phyloP scores from a whole-genome alignment of 1,140 invertebrate species.

The Drosophila cardini region DNA sequence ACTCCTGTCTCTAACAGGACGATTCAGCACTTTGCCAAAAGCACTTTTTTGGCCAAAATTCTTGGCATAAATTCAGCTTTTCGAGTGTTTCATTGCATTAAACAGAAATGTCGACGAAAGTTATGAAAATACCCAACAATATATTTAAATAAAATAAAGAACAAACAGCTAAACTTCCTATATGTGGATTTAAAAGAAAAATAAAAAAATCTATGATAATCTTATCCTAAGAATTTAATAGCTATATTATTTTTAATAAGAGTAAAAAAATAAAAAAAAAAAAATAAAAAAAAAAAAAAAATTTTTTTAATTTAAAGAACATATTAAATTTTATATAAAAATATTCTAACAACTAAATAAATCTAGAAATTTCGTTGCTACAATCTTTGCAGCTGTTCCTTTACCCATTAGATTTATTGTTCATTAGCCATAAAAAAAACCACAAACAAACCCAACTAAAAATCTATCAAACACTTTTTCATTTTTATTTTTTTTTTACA shows the following conservation, averaged over 20 bases:
- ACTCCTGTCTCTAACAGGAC: conserved; percentile 32
- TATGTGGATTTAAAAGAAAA: too few species aligned
- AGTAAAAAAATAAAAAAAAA: too few species aligned
- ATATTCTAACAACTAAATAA: too few species aligned
- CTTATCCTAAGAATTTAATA: too few species aligned
- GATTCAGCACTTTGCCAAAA: conserved; percentile 48
- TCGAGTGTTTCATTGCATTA: conserved; percentile 26
- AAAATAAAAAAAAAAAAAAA: too few species aligned
- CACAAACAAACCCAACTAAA: not conserved
- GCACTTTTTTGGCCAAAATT: conserved; percentile 51
- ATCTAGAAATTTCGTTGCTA: not conserved
- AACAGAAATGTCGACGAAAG: not conserved
- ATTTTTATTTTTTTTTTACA: conserved; percentile 32
- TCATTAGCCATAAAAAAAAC: conserved; percentile 10
- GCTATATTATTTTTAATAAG: too few species aligned
- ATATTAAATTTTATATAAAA: too few species aligned
- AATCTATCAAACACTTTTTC: conserved; percentile 47
- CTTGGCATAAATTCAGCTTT: conserved; percentile 53
- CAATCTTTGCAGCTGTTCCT: not conserved
- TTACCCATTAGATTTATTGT: not conserved
- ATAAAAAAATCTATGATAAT: too few species aligned
- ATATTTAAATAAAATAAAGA: not conserved
- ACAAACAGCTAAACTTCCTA: not conserved
- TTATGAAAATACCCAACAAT: conserved; percentile 4
- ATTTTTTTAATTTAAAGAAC: too few species aligned